These are phyloP conservation scores for Apteryx mantelli DNA, from an alignment of 2,113 vertebrate genomes.

Conservation along the genomic window DNA sequence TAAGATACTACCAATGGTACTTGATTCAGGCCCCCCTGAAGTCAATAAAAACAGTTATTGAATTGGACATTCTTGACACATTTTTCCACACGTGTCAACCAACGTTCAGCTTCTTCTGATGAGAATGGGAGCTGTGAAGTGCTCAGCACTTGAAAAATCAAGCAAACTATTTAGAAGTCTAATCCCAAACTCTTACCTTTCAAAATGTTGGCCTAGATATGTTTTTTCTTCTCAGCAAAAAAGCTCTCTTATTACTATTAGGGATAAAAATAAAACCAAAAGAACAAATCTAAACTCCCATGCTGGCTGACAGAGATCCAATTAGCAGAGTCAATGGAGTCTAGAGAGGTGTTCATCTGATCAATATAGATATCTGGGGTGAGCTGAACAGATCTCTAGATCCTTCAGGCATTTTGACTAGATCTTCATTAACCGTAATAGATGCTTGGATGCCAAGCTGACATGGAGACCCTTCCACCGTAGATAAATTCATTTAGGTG, in stretches of 20 bases:
- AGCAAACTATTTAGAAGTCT: not conserved
- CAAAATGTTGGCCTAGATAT: not conserved
- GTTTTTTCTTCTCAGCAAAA: not conserved
- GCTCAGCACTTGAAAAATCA: not conserved
- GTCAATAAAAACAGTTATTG: not conserved
- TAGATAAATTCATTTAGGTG: not conserved
- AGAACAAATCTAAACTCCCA: not conserved
- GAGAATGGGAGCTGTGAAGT: not conserved
- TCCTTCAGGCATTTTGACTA: not conserved
- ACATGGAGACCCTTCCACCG: not conserved
- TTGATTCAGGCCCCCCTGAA: not conserved
- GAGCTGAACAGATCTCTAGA: not conserved
- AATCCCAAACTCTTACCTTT: not conserved
- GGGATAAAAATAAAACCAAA: not conserved
- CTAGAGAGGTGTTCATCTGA: not conserved
- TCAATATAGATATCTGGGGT: not conserved
- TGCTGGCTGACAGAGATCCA: not conserved
- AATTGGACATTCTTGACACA: not conserved
- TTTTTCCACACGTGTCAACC: not conserved
- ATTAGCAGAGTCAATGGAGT: not conserved
- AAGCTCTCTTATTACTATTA: not conserved
- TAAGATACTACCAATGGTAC: not conserved
- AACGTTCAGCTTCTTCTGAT: not conserved
- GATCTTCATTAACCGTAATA: not conserved
- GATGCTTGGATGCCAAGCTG: not conserved